A percentile compares a stretch with the other conserved stretches of the same genome.
These are phyloP conservation scores for Hypomecis punctinalis DNA, from an alignment of 2,888 invertebrate species.

Conservation along the genomic window DNA sequence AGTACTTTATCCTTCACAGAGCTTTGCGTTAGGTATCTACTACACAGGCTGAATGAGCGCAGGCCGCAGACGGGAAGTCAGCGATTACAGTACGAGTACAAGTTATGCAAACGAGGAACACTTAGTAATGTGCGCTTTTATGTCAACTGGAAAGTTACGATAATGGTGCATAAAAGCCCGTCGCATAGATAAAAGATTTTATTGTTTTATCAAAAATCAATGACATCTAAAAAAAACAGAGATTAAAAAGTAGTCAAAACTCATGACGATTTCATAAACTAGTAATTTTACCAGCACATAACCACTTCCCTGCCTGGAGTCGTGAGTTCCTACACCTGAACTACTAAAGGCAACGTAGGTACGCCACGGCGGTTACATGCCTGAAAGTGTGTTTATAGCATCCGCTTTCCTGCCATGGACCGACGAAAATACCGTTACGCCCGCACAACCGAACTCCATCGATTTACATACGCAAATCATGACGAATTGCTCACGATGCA, in stretches of 20 bases:
- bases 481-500: conserved; percentile 80
- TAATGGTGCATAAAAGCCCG: conserved; percentile 5
- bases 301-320: conserved; percentile 31
- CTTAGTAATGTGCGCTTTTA: conserved; percentile 24
- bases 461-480: conserved; percentile 84
- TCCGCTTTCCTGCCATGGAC: conserved; percentile 81
- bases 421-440: conserved; percentile 83
- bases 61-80: conserved; percentile 45
- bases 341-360: conserved; percentile 57
- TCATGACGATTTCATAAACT: not conserved
- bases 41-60: conserved; percentile 19
- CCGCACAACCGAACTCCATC: conserved; percentile 78
- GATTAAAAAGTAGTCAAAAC: not conserved
- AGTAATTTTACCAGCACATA: conserved; percentile 36
- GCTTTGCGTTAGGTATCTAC: conserved; percentile 10
- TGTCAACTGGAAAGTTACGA: conserved; percentile 5
- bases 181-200: conserved; percentile 1
- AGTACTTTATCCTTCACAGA: conserved; percentile 11
- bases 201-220: not conserved
- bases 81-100: conserved; percentile 41
- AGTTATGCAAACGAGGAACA: conserved; percentile 50
- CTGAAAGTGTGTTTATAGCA: conserved; percentile 83
- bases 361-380: conserved; percentile 60
- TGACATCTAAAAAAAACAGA: not conserved
- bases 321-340: conserved; percentile 50